These are phyloP conservation scores for Pyrocoelia pectoralis DNA, from an alignment of 2,888 invertebrate species.

Conservation along the genomic window DNA sequence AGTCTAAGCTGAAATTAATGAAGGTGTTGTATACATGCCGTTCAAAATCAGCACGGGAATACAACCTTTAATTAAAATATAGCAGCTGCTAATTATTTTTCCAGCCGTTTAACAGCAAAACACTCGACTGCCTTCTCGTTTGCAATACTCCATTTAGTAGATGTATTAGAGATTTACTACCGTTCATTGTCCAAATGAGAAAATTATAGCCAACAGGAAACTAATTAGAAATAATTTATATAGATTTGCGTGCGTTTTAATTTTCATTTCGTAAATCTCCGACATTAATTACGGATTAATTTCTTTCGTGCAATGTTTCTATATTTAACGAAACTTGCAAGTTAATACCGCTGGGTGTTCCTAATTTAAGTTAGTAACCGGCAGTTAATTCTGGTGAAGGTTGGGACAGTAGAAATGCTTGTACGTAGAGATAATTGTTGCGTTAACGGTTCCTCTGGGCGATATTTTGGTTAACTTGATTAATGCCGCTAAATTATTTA, in stretches of 20 bases:
- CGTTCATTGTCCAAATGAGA: background rate
- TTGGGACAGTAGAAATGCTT: too few species aligned
- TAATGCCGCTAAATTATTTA: background rate
- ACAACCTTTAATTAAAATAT: constrained; percentile 38
- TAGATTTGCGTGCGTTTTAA: background rate
- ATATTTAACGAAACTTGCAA: background rate
- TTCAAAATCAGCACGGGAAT: constrained; percentile 32
- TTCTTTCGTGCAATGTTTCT: background rate
- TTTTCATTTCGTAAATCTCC: too few species aligned
- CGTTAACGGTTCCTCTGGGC: background rate
- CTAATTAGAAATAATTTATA: constrained; percentile 5
- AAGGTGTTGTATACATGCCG: constrained; percentile 38
- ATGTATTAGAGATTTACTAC: background rate
- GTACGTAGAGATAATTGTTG: background rate
- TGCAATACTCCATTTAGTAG: background rate
- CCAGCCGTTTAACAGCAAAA: constrained; percentile 28
- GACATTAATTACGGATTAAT: too few species aligned
- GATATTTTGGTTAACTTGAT: background rate
- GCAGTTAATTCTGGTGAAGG: too few species aligned
- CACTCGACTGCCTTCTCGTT: constrained; percentile 25
- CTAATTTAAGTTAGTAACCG: background rate
- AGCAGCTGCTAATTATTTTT: constrained; percentile 38
- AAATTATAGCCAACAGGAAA: background rate
- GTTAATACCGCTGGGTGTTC: background rate
- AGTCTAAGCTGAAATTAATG: constrained; percentile 38